Conservation (phyloP, 2,797 vertebrate species). For the Trachurus trachurus region DNA sequence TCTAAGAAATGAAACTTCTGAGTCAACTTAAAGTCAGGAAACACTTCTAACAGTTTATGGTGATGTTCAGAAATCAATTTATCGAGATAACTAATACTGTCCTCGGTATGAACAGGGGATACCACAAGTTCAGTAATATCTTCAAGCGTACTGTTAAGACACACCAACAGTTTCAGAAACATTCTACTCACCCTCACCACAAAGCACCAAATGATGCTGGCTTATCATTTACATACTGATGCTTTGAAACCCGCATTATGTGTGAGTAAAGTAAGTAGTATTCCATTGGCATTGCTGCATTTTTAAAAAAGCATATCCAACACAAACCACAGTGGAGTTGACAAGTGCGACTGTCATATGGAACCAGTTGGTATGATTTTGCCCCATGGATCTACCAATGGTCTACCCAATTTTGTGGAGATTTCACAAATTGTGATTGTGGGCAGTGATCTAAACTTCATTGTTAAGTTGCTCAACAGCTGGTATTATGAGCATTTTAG, state of each 20-base stretch:
- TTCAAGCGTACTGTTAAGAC: conserved; percentile 6
- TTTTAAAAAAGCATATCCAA: conserved; percentile 17
- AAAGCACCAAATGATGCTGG: conserved; percentile 26
- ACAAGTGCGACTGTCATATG: conserved; percentile 7
- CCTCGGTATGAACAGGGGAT: conserved; percentile 25
- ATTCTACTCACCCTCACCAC: conserved; percentile 12
- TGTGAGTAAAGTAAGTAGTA: conserved; percentile 16
- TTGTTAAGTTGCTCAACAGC: not conserved
- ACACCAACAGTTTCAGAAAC: conserved; percentile 29
- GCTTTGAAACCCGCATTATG: conserved; percentile 21
- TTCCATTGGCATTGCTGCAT: conserved; percentile 25
- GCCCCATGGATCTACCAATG: conserved; percentile 24
- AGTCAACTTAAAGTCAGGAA: conserved; percentile 6
- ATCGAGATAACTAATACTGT: conserved; percentile 24
- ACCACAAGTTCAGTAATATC: conserved; percentile 15
- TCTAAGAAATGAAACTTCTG: conserved; percentile 19
- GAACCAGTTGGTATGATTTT: conserved; percentile 21
- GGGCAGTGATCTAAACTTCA: not conserved
- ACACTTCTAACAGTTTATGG: conserved; percentile 16
- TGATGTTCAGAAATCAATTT: conserved; percentile 24
- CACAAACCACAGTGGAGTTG: conserved; percentile 19
- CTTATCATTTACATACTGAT: conserved; percentile 9
- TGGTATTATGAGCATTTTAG: no score
- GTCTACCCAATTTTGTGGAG: conserved; percentile 22
- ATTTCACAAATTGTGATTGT: conserved; percentile 26